Conservation (phyloP, 2,113 vertebrate species). For the Grantiella picta region DNA sequence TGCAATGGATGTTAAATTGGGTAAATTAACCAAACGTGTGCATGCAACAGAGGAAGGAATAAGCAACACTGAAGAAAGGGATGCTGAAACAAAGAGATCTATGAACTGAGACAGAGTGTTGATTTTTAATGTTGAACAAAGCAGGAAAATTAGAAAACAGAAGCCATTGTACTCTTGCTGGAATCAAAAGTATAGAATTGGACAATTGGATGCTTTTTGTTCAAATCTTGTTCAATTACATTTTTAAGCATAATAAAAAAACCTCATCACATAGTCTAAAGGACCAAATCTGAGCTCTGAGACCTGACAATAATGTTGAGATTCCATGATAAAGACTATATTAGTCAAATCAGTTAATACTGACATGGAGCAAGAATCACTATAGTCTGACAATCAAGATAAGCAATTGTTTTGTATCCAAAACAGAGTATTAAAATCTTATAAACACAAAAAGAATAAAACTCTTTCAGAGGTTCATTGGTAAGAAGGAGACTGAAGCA, state of each 20-base stretch:
- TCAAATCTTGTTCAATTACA: background rate
- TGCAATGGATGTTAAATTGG: constrained; percentile 55
- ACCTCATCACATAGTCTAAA: background rate
- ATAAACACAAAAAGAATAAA: background rate
- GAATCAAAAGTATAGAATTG: background rate
- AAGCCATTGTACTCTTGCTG: background rate
- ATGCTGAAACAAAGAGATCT: constrained; percentile 45
- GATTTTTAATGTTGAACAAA: constrained; percentile 44
- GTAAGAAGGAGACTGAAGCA: background rate
- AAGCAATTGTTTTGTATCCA: background rate
- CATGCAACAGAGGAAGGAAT: constrained; percentile 47
- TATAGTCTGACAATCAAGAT: background rate
- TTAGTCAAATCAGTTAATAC: background rate
- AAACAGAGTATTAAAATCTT: background rate
- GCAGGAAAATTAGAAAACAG: constrained; percentile 28
- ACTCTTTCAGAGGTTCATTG: background rate
- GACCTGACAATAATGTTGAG: background rate
- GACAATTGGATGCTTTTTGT: background rate
- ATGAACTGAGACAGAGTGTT: constrained; percentile 4
- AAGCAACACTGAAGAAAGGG: background rate
- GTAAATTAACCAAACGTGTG: constrained; percentile 61
- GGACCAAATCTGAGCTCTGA: background rate
- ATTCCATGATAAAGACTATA: background rate
- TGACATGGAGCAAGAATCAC: background rate
- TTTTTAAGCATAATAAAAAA: background rate